Percentiles rank a stretch among this genome's conserved stretches.
Conservation (phyloP, 92 coral and sea anemone species). For the Phenganax stokvisi region DNA sequence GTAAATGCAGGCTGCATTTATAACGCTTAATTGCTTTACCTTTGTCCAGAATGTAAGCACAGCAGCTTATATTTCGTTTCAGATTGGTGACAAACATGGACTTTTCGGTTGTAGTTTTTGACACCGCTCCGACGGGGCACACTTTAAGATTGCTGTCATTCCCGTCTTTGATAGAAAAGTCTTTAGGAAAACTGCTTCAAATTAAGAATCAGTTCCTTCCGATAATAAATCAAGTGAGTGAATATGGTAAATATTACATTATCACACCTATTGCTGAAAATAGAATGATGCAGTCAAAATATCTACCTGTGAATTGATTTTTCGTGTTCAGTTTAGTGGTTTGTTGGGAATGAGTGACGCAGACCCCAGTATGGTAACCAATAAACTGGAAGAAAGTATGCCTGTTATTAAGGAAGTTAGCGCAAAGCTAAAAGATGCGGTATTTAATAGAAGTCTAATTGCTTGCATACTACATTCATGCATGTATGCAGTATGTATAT, state of each 20-base stretch:
- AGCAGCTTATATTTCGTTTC: neutral
- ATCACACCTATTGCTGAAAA: neutral
- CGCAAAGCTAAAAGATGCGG: conserved; percentile 85
- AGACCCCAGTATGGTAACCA: conserved; percentile 81
- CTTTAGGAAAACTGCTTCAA: conserved; percentile 80
- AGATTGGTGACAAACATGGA: conserved; percentile 97
- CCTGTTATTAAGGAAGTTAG: conserved; percentile 87
- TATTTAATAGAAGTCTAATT: conserved; percentile 30
- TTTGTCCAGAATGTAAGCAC: no score
- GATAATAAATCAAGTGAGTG: conserved; percentile 69
- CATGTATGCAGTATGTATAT: no score
- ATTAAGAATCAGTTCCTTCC: conserved; percentile 89
- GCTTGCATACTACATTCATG: no score
- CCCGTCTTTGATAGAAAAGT: conserved; percentile 94
- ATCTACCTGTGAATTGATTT: neutral
- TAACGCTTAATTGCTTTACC: no score
- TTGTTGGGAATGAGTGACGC: conserved; percentile 79
- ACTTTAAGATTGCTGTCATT: conserved; percentile 84
- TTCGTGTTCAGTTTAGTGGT: conserved; percentile 66
- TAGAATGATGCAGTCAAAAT: neutral
- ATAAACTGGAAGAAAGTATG: conserved; percentile 76
- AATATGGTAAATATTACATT: neutral
- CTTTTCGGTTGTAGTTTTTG: conserved; percentile 92
- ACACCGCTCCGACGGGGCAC: conserved; percentile 99
- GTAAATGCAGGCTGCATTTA: no score